phyloP scores from a whole-genome alignment of 2,797 vertebrate species.

The Molossus alvarezi region DNA sequence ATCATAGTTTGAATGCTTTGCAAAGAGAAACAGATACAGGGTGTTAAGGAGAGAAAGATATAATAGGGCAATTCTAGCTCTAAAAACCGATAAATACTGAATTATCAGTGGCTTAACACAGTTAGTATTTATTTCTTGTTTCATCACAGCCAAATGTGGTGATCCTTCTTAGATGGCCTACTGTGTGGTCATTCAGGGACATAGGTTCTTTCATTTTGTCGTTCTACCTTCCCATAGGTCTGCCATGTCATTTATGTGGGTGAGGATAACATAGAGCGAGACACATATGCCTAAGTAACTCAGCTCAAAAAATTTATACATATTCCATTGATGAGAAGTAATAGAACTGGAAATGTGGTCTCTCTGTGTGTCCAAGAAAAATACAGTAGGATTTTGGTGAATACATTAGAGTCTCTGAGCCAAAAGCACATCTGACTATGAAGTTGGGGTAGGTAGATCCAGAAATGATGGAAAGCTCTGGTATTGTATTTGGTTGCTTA shows the following conservation, averaged over 20 bases:
- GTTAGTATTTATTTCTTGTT: background rate
- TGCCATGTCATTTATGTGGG: background rate
- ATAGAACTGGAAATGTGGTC: background rate
- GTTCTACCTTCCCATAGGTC: background rate
- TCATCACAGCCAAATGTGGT: background rate
- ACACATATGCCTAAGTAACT: background rate
- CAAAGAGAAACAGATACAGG: background rate
- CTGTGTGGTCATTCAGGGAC: background rate
- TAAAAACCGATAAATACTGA: background rate
- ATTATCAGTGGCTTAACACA: background rate
- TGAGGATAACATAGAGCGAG: background rate
- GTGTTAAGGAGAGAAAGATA: background rate
- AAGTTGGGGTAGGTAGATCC: rapidly evolving
- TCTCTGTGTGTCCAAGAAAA: background rate
- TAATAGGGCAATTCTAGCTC: background rate
- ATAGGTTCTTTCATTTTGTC: background rate
- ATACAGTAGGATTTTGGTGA: background rate
- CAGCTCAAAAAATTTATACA: background rate
- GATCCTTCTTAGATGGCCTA: background rate
- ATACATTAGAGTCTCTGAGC: background rate
- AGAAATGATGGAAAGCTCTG: background rate
- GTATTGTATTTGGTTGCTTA: background rate
- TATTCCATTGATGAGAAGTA: background rate
- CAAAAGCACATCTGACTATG: background rate
- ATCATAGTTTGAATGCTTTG: background rate